Evolutionary conservation across 2,797 vertebrate species (phyloP).

Genomic region (Molossus molossus): DNA sequence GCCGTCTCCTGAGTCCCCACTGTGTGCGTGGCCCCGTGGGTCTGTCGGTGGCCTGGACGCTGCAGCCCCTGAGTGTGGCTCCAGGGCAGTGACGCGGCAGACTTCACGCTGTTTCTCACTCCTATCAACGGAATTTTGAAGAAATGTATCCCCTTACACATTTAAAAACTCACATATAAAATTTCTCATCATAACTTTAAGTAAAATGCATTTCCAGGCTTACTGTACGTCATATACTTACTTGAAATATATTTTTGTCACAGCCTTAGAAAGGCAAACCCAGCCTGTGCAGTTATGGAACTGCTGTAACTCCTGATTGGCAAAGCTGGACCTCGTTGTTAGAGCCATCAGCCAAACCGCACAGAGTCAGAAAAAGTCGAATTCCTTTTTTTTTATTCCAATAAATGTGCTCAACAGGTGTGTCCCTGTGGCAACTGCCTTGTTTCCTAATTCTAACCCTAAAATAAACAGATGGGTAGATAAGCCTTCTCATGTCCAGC

Average conservation of each 20-base stretch:
- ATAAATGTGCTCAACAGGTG: slow-evolving; percentile 15
- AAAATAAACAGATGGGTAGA: not conserved
- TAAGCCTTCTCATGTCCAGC: not conserved
- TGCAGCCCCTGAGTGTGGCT: not conserved
- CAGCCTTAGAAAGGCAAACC: not conserved
- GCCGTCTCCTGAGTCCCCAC: not conserved
- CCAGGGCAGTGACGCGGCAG: not conserved
- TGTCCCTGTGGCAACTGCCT: not conserved
- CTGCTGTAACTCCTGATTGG: not conserved
- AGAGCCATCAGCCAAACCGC: not conserved
- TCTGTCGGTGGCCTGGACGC: not conserved
- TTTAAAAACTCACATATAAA: slow-evolving; percentile 19
- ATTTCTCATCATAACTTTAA: not conserved
- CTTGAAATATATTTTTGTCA: not conserved
- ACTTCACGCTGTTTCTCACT: not conserved
- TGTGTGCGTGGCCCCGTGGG: not conserved
- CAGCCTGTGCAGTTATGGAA: not conserved
- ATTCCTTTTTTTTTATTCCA: not conserved
- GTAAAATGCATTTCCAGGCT: not conserved
- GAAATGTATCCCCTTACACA: not conserved
- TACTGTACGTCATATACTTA: not conserved
- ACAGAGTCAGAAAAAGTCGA: not conserved
- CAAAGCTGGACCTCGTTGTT: not conserved
- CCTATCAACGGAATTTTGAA: slow-evolving; percentile 52
- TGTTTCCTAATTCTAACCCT: slow-evolving; percentile 41